These are phyloP conservation scores for Saxidomus purpurata DNA, from an alignment of 1,140 invertebrate genomes.

Conservation along the genomic window DNA sequence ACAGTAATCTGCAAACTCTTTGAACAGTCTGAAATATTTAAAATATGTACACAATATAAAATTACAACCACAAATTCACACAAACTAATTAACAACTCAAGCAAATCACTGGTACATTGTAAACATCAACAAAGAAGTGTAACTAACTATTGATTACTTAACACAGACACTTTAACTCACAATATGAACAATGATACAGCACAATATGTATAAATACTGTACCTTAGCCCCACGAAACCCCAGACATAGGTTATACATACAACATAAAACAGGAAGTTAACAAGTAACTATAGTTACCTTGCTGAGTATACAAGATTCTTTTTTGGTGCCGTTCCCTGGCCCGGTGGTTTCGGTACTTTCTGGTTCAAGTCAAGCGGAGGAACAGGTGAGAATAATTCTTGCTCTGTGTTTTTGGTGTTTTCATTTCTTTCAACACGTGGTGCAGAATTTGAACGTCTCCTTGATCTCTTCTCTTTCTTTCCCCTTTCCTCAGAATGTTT, in stretches of 20 bases:
- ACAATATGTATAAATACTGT: no score
- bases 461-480: conserved; percentile 40
- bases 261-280: no score
- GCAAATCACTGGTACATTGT: not conserved
- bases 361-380: conserved; percentile 68
- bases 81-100: not conserved
- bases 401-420: conserved; percentile 50
- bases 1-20: no score
- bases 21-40: no score
- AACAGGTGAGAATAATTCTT: conserved; percentile 62
- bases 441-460: conserved; percentile 74
- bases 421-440: conserved; percentile 67
- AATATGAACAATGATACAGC: no score
- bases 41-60: not conserved
- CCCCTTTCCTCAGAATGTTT: conserved; percentile 40
- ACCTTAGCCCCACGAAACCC: no score
- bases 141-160: no score
- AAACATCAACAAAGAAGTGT: no score
- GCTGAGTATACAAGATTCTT: conserved; percentile 75
- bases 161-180: no score
- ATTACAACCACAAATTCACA: not conserved
- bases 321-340: conserved; percentile 74
- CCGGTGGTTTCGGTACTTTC: conserved; percentile 73
- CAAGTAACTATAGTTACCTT: conserved; percentile 77
- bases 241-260: no score